Base-by-base conservation (phyloP, 2,113 vertebrate genomes). In the Sarotherodon lohbergeri region DNA sequence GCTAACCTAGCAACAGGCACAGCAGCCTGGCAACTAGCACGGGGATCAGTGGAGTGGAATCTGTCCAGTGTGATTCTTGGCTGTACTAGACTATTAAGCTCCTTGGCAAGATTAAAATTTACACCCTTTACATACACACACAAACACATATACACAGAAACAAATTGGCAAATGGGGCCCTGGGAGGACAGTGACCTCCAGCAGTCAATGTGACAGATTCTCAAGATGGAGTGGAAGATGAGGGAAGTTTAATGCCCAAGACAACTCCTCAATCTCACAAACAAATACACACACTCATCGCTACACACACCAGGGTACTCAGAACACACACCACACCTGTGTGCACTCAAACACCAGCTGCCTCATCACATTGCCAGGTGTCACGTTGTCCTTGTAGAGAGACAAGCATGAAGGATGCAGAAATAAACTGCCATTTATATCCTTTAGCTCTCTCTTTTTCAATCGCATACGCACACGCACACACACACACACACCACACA, bases 131-230 rank as follows among this genome's bases (percentile, higher is more conserved):
- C 24, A 78, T 41, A 91, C 82, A 88, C 81, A 93, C 84, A 90
- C 46, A 87, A 57, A 92, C 82, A 90, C 82, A 88, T 55, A 81
- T 81, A 81, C 80, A 86, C 48, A 73, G 79, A 89, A 88, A 92
- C 84, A 94, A 92, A 93, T 83, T 84, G 87, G 86, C 83, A 80
- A 88, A 91, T 52, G 86, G 68, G 92, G 88, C 90, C 93, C 88
- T 93, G 93, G 94, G 91, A 93, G 91, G 93, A 95, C 89, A 91
- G 92, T 93, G 94, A 94, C 93, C 92, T 95, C 88, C 55, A 93
- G 91, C 82, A 91, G 90, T 92, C 85, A 91, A 89, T 84, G 89
- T 78, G 91, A 92, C 89, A 89, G 9, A 63, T 89, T 84, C 63
- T 85, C 66, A 82, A 89, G 88, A 92, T 82, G 11, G 48, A 91